These are phyloP conservation scores for Athalia circularis DNA, from an alignment of 2,888 invertebrate species.

Conservation along the genomic window DNA sequence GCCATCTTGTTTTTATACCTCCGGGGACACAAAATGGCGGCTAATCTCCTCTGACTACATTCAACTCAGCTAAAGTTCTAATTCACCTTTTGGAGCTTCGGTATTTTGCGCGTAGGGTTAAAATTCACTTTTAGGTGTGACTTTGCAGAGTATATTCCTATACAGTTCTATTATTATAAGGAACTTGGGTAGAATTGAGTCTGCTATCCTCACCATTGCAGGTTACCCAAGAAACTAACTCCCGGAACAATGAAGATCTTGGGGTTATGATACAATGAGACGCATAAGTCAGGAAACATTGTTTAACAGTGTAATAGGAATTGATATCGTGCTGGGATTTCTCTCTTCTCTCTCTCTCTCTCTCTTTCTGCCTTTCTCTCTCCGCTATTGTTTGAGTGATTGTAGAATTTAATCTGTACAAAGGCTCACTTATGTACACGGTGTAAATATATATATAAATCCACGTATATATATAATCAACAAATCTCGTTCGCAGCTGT, in stretches of 20 bases:
- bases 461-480: no score
- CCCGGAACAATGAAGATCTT: conserved; percentile 43
- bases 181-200: conserved; percentile 27
- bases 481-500: neutral
- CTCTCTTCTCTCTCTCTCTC: neutral
- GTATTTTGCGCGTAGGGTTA: neutral
- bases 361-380: neutral
- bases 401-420: conserved; percentile 40
- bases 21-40: conserved; percentile 52
- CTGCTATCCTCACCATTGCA: neutral
- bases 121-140: neutral
- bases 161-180: no score
- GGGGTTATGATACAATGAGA: conserved; percentile 45
- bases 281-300: conserved; percentile 47
- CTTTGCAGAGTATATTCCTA: neutral
- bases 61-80: conserved; percentile 46
- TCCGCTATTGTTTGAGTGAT: conserved; percentile 37
- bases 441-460: neutral
- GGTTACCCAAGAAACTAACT: conserved; percentile 6
- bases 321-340: conserved; percentile 43
- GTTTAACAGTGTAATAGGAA: conserved; percentile 46
- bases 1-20: conserved; percentile 64
- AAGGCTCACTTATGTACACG: conserved; percentile 30
- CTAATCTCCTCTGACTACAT: conserved; percentile 48
- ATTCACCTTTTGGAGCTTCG: neutral